A percentile compares a stretch with the other conserved stretches of the same genome.
Conservation (phyloP, 2,113 vertebrate genomes). For the Acanthisitta chloris region DNA sequence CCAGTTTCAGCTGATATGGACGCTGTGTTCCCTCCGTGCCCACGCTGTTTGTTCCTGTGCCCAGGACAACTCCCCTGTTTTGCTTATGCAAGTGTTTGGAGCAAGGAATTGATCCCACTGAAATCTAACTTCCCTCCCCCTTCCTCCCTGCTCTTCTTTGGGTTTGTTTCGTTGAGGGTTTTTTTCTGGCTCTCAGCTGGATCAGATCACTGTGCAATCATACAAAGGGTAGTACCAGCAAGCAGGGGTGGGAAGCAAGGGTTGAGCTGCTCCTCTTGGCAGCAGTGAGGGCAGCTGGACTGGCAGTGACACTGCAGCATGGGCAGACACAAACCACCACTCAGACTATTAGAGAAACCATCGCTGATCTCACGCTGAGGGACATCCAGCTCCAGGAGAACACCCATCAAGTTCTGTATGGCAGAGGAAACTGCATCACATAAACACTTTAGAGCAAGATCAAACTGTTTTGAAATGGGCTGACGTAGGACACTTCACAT, state of each 20-base stretch:
- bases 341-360: not conserved
- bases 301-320: not conserved
- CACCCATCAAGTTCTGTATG: not conserved
- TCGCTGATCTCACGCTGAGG: rapidly evolving
- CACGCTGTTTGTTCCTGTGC: constrained; percentile 1
- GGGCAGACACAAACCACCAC: rapidly evolving
- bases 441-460: not conserved
- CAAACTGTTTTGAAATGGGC: not conserved
- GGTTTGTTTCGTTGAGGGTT: too few species aligned
- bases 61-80: not conserved
- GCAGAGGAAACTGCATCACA: not conserved
- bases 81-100: not conserved
- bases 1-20: not conserved
- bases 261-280: not conserved
- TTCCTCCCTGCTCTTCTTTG: not conserved
- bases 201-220: not conserved
- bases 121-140: not conserved
- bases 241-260: not conserved
- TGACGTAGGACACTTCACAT: rapidly evolving
- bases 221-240: not conserved
- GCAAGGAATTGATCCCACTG: not conserved
- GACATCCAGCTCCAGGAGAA: not conserved
- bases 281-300: not conserved
- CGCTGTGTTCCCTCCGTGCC: not conserved
- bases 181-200: not conserved